Evolutionary conservation across 2,888 invertebrate genomes (phyloP).

Genomic region (Gastrophysa polygoni): DNA sequence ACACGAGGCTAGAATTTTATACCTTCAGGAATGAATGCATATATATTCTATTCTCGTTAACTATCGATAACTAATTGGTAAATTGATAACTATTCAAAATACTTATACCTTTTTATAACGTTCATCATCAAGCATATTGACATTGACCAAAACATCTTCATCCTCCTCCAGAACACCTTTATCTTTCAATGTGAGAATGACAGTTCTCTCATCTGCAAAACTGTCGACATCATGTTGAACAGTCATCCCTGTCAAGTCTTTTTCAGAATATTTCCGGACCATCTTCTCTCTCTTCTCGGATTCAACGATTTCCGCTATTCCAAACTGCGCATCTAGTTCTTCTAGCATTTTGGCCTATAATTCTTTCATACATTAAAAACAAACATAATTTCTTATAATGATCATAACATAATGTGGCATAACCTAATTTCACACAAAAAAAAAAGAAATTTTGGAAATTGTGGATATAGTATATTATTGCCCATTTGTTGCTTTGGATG

Average conservation of each 20-base stretch:
- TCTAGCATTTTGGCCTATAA: slow-evolving; percentile 87
- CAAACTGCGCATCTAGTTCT: slow-evolving; percentile 95
- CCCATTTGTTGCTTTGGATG: no score
- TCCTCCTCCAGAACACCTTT: slow-evolving; percentile 82
- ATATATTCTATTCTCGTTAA: no score
- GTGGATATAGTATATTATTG: no score
- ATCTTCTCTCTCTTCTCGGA: slow-evolving; percentile 70
- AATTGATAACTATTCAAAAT: no score
- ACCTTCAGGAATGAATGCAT: no score
- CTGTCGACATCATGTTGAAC: slow-evolving; percentile 81
- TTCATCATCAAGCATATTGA: slow-evolving; percentile 87
- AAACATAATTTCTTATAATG: not conserved
- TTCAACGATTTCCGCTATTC: slow-evolving; percentile 83
- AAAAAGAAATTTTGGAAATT: no score
- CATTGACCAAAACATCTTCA: slow-evolving; percentile 90
- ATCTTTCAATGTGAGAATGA: slow-evolving; percentile 94
- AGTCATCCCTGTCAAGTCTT: slow-evolving; percentile 78
- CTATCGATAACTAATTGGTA: not conserved
- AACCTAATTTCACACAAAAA: no score
- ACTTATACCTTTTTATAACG: slow-evolving; percentile 80
- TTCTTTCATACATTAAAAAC: slow-evolving; percentile 4
- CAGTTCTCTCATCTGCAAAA: slow-evolving; percentile 77
- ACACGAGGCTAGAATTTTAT: no score
- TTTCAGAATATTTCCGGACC: slow-evolving; percentile 69
- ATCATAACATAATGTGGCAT: not conserved